These are phyloP conservation scores for Parazoanthus atlanticus DNA, from an alignment of 92 coral and sea anemone species.

Conservation along the genomic window DNA sequence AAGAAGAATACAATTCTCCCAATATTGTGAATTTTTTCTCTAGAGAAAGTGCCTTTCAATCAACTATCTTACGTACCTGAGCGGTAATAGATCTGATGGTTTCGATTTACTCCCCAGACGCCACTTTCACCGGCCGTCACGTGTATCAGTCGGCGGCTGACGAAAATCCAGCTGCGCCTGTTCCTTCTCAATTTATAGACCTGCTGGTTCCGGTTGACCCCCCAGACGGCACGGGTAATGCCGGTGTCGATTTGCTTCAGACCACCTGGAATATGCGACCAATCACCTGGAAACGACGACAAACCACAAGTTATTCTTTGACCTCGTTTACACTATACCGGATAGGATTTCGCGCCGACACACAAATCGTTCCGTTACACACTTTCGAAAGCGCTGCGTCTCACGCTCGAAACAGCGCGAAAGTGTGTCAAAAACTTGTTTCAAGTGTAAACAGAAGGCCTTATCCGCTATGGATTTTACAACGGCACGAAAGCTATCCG, in stretches of 20 bases:
- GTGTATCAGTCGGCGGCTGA: background rate
- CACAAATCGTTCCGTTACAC: too few relatives aligned
- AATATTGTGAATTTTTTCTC: background rate
- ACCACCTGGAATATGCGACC: background rate
- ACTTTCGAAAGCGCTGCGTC: too few relatives aligned
- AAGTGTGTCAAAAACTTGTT: too few relatives aligned
- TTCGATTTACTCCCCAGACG: conserved; percentile 3
- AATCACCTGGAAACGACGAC: background rate
- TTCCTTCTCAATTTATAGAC: background rate
- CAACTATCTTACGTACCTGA: background rate
- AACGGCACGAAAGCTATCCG: too few relatives aligned
- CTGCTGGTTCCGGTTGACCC: background rate
- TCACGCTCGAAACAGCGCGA: too few relatives aligned
- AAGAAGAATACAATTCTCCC: too few relatives aligned
- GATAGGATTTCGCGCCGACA: too few relatives aligned
- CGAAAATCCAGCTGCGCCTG: background rate
- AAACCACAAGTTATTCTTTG: too few relatives aligned
- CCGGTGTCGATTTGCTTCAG: background rate
- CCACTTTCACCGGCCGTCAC: background rate
- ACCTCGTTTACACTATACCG: too few relatives aligned
- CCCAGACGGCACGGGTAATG: background rate
- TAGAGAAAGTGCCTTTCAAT: background rate
- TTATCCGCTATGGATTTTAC: too few relatives aligned
- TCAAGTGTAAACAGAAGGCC: too few relatives aligned
- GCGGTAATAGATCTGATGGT: background rate